Conservation (phyloP, 2,888 invertebrate species). For the Pelosia muscerda region DNA sequence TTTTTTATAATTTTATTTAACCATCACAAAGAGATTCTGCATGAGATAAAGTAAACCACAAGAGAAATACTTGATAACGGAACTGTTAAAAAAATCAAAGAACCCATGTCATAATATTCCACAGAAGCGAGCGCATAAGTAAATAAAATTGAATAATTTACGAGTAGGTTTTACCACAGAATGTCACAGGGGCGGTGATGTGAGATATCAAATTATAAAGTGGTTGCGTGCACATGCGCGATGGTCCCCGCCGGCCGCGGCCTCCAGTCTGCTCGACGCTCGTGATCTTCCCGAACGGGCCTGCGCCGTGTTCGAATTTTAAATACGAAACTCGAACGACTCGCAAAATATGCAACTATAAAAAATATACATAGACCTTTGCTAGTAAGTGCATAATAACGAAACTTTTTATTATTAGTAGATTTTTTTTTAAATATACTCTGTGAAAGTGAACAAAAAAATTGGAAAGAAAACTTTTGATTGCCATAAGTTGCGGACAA, state of each 20-base stretch:
- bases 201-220: constrained; percentile 85
- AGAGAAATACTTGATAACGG: constrained; percentile 26
- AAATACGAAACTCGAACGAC: constrained; percentile 67
- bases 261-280: constrained; percentile 78
- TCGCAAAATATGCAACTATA: constrained; percentile 57
- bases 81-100: constrained; percentile 57
- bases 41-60: constrained; percentile 18
- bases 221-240: constrained; percentile 79
- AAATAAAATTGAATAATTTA: constrained; percentile 84
- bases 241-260: constrained; percentile 56
- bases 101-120: constrained; percentile 62
- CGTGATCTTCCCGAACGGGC: constrained; percentile 69
- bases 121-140: constrained; percentile 71
- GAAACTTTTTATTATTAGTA: constrained; percentile 20
- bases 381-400: constrained; percentile 40
- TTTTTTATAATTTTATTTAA: background rate
- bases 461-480: constrained; percentile 51
- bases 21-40: background rate
- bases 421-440: constrained; percentile 19
- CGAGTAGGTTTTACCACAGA: constrained; percentile 80
- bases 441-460: constrained; percentile 52
- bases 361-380: constrained; percentile 47
- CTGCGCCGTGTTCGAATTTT: constrained; percentile 63
- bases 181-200: constrained; percentile 82
- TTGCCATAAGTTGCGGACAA: constrained; percentile 52